phyloP scores from a whole-genome alignment of 2,888 invertebrate species.

The Drosophila suboccidentalis region DNA sequence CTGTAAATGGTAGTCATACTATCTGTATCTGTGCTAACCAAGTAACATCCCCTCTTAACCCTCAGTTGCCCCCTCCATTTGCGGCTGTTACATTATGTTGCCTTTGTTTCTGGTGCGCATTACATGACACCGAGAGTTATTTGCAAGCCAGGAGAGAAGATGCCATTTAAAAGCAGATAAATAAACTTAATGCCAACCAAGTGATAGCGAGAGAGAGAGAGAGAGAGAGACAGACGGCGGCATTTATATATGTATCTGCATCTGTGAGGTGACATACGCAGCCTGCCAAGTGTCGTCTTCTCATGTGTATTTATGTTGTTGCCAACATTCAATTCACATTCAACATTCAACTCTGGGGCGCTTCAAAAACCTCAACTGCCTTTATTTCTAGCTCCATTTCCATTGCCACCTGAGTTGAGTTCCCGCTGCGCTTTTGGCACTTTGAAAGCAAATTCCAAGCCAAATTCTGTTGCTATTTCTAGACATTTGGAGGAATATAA shows the following conservation, averaged over 20 bases:
- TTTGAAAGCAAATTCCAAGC: background rate
- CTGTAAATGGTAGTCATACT: conserved; percentile 71
- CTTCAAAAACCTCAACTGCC: conserved; percentile 2
- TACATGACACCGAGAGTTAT: conserved; percentile 77
- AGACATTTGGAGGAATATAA: background rate
- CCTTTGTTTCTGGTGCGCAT: conserved; percentile 79
- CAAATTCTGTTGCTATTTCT: background rate
- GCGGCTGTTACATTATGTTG: conserved; percentile 76
- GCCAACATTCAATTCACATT: conserved; percentile 18
- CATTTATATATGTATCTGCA: background rate
- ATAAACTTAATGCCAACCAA: conserved; percentile 74
- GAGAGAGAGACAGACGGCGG: background rate
- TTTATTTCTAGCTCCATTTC: background rate
- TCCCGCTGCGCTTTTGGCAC: conserved; percentile 16
- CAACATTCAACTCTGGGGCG: conserved; percentile 12
- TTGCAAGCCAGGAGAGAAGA: conserved; percentile 68
- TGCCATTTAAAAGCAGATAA: conserved; percentile 80
- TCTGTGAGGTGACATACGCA: conserved; percentile 53
- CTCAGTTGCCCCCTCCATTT: conserved; percentile 9
- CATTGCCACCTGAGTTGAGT: conserved; percentile 3
- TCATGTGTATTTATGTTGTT: conserved; percentile 53
- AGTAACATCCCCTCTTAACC: background rate
- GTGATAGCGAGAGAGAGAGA: background rate
- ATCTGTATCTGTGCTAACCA: conserved; percentile 56
- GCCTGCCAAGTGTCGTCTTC: conserved; percentile 53